Conservation (phyloP, 2,113 vertebrate genomes). For the Phalacrocorax aristotelis region DNA sequence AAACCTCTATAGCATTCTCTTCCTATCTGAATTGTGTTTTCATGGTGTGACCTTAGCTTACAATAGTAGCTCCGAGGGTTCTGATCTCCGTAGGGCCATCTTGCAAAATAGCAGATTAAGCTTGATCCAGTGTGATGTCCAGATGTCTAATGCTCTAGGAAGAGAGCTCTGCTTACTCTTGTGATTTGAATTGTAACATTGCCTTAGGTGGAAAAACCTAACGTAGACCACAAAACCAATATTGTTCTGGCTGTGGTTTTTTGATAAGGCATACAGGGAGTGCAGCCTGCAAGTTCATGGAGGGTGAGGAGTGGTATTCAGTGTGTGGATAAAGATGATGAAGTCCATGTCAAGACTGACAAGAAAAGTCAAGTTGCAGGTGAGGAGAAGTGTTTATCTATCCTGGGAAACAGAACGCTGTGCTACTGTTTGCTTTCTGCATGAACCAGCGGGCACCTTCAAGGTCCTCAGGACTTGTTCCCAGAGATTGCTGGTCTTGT, state of each 20-base stretch:
- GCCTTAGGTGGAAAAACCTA: neutral
- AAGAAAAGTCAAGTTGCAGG: neutral
- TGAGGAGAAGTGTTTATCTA: neutral
- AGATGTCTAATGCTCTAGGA: neutral
- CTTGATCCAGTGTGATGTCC: neutral
- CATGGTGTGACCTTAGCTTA: neutral
- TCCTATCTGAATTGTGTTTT: neutral
- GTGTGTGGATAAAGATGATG: neutral
- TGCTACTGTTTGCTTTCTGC: neutral
- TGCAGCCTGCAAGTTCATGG: neutral
- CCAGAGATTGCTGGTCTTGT: neutral
- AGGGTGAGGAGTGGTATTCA: neutral
- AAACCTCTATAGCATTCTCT: neutral
- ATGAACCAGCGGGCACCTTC: neutral
- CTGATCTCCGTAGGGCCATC: neutral
- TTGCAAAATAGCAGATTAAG: neutral
- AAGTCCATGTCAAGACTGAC: neutral
- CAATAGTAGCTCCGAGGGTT: neutral
- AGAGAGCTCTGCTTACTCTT: neutral
- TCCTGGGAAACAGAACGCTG: neutral
- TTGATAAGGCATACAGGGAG: neutral
- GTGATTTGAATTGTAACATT: neutral
- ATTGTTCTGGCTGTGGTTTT: neutral
- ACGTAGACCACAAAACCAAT: neutral
- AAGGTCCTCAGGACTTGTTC: neutral